Conservation (phyloP, 2,797 vertebrate genomes). For the Sparus aurata region DNA sequence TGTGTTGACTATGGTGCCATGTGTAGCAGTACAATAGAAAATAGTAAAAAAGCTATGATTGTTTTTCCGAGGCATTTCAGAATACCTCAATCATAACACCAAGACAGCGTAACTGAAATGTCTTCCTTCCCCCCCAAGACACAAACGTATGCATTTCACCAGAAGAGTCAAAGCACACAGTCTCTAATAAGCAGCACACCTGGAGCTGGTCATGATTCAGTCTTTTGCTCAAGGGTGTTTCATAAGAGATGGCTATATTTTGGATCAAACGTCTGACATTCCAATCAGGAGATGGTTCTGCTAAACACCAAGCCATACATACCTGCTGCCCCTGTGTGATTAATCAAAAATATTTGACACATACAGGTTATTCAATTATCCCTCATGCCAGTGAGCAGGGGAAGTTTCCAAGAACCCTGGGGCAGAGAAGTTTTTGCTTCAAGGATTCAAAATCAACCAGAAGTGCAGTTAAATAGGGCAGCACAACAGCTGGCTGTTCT, state of each 20-base stretch:
- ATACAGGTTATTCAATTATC: conserved; percentile 66
- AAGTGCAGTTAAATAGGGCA: conserved; percentile 65
- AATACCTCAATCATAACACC: conserved; percentile 15
- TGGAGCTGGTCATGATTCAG: conserved; percentile 38
- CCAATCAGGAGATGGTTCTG: conserved; percentile 53
- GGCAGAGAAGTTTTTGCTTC: conserved; percentile 56
- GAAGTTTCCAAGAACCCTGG: conserved; percentile 43
- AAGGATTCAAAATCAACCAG: conserved; percentile 56
- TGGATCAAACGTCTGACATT: conserved; percentile 60
- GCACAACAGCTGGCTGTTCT: conserved; percentile 66
- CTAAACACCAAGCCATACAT: conserved; percentile 40
- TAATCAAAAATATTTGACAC: conserved; percentile 71
- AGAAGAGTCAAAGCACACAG: not conserved
- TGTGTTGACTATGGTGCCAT: not conserved
- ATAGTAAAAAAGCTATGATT: conserved; percentile 17
- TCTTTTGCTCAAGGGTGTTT: conserved; percentile 55
- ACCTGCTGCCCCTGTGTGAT: conserved; percentile 50
- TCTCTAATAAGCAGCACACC: conserved; percentile 27
- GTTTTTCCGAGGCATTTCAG: conserved; percentile 22
- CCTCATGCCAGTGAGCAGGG: conserved; percentile 26
- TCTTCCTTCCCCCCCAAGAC: conserved; percentile 11
- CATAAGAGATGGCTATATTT: conserved; percentile 52
- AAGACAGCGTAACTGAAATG: conserved; percentile 49
- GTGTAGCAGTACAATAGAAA: not conserved
- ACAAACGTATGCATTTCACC: conserved; percentile 40